Percentiles rank a stretch among this genome's conserved stretches.
Evolutionary conservation across 2,888 invertebrate genomes (phyloP).

Genomic region (Hyles lineata): DNA sequence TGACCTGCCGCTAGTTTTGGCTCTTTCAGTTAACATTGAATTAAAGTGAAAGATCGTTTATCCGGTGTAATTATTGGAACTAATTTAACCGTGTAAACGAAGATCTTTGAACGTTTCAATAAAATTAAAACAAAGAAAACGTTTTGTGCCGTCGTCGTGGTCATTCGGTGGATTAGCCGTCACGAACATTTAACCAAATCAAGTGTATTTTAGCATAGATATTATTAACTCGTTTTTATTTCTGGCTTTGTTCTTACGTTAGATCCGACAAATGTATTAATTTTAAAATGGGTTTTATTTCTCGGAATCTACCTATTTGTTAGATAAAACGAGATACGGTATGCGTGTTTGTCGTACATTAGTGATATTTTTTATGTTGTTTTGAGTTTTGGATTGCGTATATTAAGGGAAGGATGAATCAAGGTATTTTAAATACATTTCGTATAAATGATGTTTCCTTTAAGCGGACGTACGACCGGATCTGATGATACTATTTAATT

Average conservation of each 20-base stretch:
- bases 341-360: neutral
- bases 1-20: slow-evolving; percentile 55
- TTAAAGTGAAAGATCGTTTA: slow-evolving; percentile 38
- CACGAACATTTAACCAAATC: neutral
- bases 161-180: neutral
- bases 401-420: too few relatives aligned
- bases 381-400: too few relatives aligned
- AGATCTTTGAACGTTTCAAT: slow-evolving; percentile 36
- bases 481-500: too few relatives aligned
- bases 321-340: neutral
- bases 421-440: too few relatives aligned
- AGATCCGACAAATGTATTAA: neutral
- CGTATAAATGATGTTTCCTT: too few relatives aligned
- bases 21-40: slow-evolving; percentile 49
- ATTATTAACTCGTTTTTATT: neutral
- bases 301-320: neutral
- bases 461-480: too few relatives aligned
- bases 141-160: slow-evolving; percentile 27
- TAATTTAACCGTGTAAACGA: slow-evolving; percentile 28
- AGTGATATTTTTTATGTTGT: neutral
- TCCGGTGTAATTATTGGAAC: slow-evolving; percentile 20
- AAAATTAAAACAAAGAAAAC: slow-evolving; percentile 41
- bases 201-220: neutral
- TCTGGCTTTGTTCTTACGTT: neutral
- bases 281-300: slow-evolving; percentile 2